Evolutionary conservation across 1,140 invertebrate species (phyloP).

Genomic region (Dendroctonus ponderosae): DNA sequence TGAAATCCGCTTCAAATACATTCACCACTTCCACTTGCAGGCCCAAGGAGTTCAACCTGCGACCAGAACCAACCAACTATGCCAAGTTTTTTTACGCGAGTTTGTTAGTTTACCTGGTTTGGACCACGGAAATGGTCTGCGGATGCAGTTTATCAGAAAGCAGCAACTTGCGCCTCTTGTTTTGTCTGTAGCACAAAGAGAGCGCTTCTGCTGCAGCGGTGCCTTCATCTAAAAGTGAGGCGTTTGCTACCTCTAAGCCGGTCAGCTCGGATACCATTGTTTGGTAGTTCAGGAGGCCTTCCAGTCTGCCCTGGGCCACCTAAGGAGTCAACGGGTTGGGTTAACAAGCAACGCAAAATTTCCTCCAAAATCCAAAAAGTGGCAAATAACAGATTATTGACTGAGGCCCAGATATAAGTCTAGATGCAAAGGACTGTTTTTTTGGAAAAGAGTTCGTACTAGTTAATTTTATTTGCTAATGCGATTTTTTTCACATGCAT

Average conservation of each 20-base stretch:
- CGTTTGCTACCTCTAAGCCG: slow-evolving; percentile 92
- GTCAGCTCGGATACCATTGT: slow-evolving; percentile 96
- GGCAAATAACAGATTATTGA: no score
- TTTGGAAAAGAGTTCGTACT: no score
- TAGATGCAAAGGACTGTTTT: no score
- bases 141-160: slow-evolving; percentile 89
- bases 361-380: no score
- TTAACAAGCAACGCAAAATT: no score
- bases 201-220: slow-evolving; percentile 97
- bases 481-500: no score
- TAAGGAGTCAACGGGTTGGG: neutral
- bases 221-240: slow-evolving; percentile 94
- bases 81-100: neutral
- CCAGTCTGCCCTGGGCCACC: slow-evolving; percentile 87
- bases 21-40: slow-evolving; percentile 66
- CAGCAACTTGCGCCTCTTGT: slow-evolving; percentile 84
- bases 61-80: neutral
- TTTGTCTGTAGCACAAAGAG: slow-evolving; percentile 82
- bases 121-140: slow-evolving; percentile 90
- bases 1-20: slow-evolving; percentile 74
- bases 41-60: slow-evolving; percentile 68
- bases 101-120: slow-evolving; percentile 70
- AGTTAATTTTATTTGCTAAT: no score
- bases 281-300: slow-evolving; percentile 96
- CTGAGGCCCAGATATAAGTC: no score